phyloP scores from a whole-genome alignment of 2,888 invertebrate species.

The Fabriciana adippe region DNA sequence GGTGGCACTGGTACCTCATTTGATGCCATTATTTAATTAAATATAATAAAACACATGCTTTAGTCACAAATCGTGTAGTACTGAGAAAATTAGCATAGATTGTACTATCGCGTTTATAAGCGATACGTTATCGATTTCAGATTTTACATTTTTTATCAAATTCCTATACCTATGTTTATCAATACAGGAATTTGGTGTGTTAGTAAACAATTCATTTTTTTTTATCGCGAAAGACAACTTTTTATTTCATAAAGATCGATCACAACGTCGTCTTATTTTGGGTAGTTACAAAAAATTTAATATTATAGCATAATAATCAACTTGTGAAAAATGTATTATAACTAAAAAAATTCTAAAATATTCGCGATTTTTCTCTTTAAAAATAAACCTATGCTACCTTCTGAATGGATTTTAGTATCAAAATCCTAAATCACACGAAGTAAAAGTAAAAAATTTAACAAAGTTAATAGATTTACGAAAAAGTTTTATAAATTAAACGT shows the following conservation, averaged over 20 bases:
- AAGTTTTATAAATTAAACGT: not conserved
- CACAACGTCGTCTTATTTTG: too few relatives aligned
- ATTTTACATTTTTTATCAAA: slow-evolving; percentile 27
- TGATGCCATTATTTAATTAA: slow-evolving; percentile 16
- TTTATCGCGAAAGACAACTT: not conserved
- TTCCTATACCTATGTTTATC: slow-evolving; percentile 21
- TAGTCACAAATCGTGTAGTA: slow-evolving; percentile 13
- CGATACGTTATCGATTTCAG: slow-evolving; percentile 39
- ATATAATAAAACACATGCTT: slow-evolving; percentile 4
- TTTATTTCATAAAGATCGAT: too few relatives aligned
- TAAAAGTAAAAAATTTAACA: too few relatives aligned
- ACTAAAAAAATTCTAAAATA: too few relatives aligned
- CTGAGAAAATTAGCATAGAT: slow-evolving; percentile 33
- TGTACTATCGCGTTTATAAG: slow-evolving; percentile 24
- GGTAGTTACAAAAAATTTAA: too few relatives aligned
- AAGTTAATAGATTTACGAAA: not conserved
- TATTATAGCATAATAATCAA: too few relatives aligned
- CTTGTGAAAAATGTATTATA: too few relatives aligned
- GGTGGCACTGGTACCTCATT: slow-evolving; percentile 26
- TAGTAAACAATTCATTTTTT: slow-evolving; percentile 22
- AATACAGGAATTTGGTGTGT: slow-evolving; percentile 11
- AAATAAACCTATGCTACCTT: too few relatives aligned
- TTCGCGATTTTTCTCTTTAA: too few relatives aligned
- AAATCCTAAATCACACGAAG: too few relatives aligned
- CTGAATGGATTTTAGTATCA: too few relatives aligned